Evolutionary conservation across 2,797 vertebrate genomes (phyloP), one percentile per base, ranked within the genome.

Genomic region (Steatocranus sp.): DNA sequence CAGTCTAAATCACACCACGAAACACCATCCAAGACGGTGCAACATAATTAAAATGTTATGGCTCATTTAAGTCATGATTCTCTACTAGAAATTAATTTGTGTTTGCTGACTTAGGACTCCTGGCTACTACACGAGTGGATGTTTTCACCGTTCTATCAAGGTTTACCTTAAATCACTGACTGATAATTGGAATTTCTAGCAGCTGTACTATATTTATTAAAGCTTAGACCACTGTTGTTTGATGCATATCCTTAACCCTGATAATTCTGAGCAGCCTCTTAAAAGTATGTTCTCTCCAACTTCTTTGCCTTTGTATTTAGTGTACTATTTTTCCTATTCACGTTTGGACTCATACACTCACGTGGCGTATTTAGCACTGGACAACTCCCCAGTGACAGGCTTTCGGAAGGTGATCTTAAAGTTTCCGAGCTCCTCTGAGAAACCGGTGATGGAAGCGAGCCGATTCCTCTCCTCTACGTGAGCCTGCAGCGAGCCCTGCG

Each of bases 391-490:
- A 0, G 82, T 92, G 0, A 96, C 96, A 34, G 98, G 98, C 58
- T 94, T 96, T 58, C 96, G 87, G 90, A 99, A 97, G 30, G 96
- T 97, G 88, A 99, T 90, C 61, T 96, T 98, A 90, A 99, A 99
- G 89, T 94, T 93, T 4, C 98, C 98, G 4, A 99, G 96, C 86
- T 99, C 98, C 82, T 97, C 96, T 0, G 98, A 96, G 0, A 89
- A 95, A 12, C 98, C 98, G 0, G 95, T 97, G 86, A 99, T 94
- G 0, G 96, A 97, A 0, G 96, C 96, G 30, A 99, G 91, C 11
- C 96, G 97, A 8, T 92, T 96, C 77, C 89, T 94, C 3, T 97
- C 95, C 84, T 97, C 97, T 46, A 97, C 50, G 4, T 96, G 95
- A 1, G 96, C 94, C 51, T 96, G 90, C 77, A 99, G 94, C 0